Percentiles rank a stretch among this genome's conserved stretches.
These are phyloP conservation scores for Etheostoma perlongum DNA, from an alignment of 2,797 vertebrate genomes.

Conservation along the genomic window DNA sequence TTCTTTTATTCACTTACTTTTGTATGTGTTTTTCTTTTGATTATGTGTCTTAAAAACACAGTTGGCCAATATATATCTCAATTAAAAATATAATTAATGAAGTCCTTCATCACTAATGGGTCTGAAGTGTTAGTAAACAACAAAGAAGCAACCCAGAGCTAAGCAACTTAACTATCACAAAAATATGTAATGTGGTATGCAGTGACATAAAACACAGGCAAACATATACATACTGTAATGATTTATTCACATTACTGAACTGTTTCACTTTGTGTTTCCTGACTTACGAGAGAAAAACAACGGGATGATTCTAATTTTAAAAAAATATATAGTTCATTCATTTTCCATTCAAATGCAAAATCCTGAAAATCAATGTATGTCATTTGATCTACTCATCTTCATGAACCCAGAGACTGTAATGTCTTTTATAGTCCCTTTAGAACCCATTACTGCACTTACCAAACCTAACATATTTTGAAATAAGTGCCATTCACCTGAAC, in stretches of 20 bases:
- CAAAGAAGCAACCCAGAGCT: not conserved
- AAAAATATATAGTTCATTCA: rapidly evolving
- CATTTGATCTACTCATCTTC: not conserved
- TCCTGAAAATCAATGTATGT: conserved; percentile 1
- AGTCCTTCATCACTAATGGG: not conserved
- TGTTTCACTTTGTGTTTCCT: not conserved
- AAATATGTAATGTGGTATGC: not conserved
- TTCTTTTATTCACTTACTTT: not conserved
- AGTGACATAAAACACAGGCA: not conserved
- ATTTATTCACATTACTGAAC: not conserved
- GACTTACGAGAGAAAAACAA: not conserved
- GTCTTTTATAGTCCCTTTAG: not conserved
- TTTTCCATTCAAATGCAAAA: not conserved
- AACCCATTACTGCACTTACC: not conserved
- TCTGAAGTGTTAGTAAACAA: not conserved
- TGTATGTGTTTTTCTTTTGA: not conserved
- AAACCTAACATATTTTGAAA: not conserved
- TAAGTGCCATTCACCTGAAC: not conserved
- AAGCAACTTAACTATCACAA: not conserved
- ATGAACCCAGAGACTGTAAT: not conserved
- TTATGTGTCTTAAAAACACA: not conserved
- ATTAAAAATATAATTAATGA: not conserved
- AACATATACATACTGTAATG: not conserved
- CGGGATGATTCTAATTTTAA: not conserved
- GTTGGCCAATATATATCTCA: too few relatives aligned